Base-by-base conservation (phyloP, 2,113 vertebrate species). In the Campylomormyrus numenius region DNA sequence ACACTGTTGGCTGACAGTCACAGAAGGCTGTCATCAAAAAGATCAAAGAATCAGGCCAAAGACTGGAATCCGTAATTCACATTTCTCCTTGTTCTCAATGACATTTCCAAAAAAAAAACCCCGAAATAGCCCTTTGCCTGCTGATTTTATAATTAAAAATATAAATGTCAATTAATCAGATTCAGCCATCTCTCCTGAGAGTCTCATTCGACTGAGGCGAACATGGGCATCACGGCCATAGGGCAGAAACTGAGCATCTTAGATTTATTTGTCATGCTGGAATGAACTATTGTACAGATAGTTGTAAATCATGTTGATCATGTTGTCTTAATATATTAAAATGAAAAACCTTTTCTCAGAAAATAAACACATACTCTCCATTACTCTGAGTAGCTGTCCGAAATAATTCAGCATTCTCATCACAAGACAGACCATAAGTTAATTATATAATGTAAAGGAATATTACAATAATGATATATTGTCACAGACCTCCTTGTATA, bases 101-200 rank as follows among this genome's bases (percentile, higher is more conserved):
- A 42, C 74, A 80, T 80, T 39, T 80, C 15, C 74, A 39, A 42
- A 42, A 35, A 42, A 35, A 74, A 80, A 19, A 2, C 1, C 3
- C 0, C 0, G 15, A 80, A 80, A 42, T 80, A 80, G 74, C 74
- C 31, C 74, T 42, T 80, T 42, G 35, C 31, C 74, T 80, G 74
- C 31, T 42, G 74, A 80, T 80, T 80, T 80, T 80, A 80, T 80
- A 80, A 80, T 80, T 80, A 80, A 80, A 80, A 80, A 80, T 42
- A 80, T 42, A 80, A 80, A 80, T 80, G 74, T 80, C 35, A 35
- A 39, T 42, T 80, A 80, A 80, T 80, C 74, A 42, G 74, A 80
- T 19, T 80, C 74, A 80, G 31, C 17, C 31, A 39, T 35, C 31
- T 77, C 27, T 39, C 27, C 70, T 17, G 11, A 77, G 27, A 39